A percentile compares a stretch with the other conserved stretches of the same genome.
Evolutionary conservation across 1,140 invertebrate species (phyloP).

Genomic region (Diabrotica virgifera): DNA sequence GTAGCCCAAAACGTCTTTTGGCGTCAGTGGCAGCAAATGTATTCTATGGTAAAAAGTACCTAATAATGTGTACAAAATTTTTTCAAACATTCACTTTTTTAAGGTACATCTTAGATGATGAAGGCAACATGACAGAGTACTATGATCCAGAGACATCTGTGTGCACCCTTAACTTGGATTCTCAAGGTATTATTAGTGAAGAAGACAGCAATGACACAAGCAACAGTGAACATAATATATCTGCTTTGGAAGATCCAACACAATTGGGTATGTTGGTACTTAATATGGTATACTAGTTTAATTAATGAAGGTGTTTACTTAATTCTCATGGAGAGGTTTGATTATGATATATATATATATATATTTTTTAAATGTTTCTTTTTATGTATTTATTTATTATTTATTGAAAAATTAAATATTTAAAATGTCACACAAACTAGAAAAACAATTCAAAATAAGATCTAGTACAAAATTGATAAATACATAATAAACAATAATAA

Average conservation of each 20-base stretch:
- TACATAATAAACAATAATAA: no score
- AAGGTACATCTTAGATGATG: slow-evolving; percentile 41
- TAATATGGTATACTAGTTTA: no score
- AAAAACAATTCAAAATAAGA: no score
- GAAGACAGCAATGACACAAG: slow-evolving; percentile 27
- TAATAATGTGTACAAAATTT: background rate
- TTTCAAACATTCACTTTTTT: slow-evolving; percentile 15
- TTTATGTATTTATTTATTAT: no score
- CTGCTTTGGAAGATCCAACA: slow-evolving; percentile 27
- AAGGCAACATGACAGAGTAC: slow-evolving; percentile 37
- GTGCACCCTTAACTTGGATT: slow-evolving; percentile 24
- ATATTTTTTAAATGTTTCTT: no score
- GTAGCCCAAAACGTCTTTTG: no score
- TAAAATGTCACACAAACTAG: no score
- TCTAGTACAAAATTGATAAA: no score
- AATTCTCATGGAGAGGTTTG: no score
- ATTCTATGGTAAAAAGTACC: background rate
- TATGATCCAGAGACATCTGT: slow-evolving; percentile 26
- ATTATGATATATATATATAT: no score
- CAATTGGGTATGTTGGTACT: slow-evolving; percentile 31
- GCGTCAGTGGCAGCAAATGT: slow-evolving; percentile 8
- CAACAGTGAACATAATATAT: slow-evolving; percentile 24
- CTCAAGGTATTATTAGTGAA: slow-evolving; percentile 23
- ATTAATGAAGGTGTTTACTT: no score
- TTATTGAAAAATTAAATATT: no score